Base-by-base conservation (phyloP, 2,797 vertebrate species). In the Alectoris magna region DNA sequence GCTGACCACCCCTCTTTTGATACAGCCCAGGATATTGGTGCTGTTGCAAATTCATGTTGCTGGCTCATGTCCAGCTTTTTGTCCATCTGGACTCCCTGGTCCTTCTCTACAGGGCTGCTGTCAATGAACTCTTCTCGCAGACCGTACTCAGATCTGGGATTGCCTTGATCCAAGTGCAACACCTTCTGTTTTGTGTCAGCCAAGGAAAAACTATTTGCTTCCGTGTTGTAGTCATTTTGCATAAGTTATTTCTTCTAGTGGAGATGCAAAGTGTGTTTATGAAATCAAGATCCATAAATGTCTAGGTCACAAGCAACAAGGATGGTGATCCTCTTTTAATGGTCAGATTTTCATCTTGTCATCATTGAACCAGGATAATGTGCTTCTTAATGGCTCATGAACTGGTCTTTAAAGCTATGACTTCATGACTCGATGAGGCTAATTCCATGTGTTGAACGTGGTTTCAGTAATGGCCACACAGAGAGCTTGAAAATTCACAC, bases 401-500 rank as follows among this genome's bases (percentile, higher is more conserved):
- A 60, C 8, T 48, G 24, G 58, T 83, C 84, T 69, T 89, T 91
- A 91, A 94, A 94, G 46, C 64, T 91, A 7, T 78, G 74, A 68
- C 70, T 89, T 90, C 72, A 23, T 95, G 62, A 90, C 93, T 96
- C 75, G 64, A 2, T 93, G 90, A 96, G 76, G n/a, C 74, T 14
- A 49, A 70, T 80, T 93, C 17, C 0, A 41, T 39, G 58, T 23
- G 7, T 90, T 94, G 81, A 89, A 95, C 91, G 79, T 77, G 59
- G 10, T 95, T 92, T 91, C 91, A 58, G 66, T 82, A 69, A 59
- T 1, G 86, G 74, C 85, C 92, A 95, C 96, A 95, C 92, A 95
- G 87, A 90, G 70, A 89, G 87, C 71, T 88, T 93, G 94, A 94
- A 96, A 95, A 93, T 91, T 88, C 96, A 88, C 91, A 87, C 76